phyloP scores from a whole-genome alignment of 2,113 vertebrate genomes.

The Dunckerocampus dactyliophorus region DNA sequence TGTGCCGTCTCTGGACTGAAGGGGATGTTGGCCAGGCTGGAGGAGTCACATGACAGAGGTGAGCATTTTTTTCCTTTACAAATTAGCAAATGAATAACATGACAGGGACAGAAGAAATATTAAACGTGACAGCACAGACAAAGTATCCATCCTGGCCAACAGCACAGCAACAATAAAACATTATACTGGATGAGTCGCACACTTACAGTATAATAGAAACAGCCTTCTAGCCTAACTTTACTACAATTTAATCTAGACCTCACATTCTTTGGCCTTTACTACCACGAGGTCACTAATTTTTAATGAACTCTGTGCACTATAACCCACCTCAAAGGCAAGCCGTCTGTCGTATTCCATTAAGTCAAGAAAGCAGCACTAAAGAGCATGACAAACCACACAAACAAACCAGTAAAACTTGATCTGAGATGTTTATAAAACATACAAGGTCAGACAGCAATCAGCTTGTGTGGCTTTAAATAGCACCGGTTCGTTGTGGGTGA shows the following conservation, averaged over 20 bases:
- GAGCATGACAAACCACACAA: slow-evolving; percentile 1
- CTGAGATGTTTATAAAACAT: slow-evolving; percentile 4
- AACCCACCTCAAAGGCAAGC: neutral
- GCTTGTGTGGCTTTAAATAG: neutral
- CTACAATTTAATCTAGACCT: neutral
- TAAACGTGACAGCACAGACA: neutral
- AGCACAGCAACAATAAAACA: neutral
- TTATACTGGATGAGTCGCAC: neutral
- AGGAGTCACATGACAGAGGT: neutral
- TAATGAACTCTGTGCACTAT: slow-evolving; percentile 31
- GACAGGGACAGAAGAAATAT: neutral
- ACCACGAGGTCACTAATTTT: slow-evolving; percentile 22
- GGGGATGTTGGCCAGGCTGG: slow-evolving; percentile 93
- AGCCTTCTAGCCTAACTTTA: slow-evolving; percentile 13
- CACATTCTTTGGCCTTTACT: slow-evolving; percentile 24
- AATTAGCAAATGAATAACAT: neutral
- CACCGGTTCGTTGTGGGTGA: neutral
- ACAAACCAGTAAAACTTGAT: slow-evolving; percentile 23
- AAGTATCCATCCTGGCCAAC: neutral
- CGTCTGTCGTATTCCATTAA: slow-evolving; percentile 9
- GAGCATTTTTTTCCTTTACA: neutral
- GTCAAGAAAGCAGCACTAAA: neutral
- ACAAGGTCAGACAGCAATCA: slow-evolving; percentile 8
- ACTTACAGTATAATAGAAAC: neutral
- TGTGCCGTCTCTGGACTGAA: slow-evolving; percentile 94